Conservation (phyloP, 1,140 invertebrate species). For the Physella acuta region DNA sequence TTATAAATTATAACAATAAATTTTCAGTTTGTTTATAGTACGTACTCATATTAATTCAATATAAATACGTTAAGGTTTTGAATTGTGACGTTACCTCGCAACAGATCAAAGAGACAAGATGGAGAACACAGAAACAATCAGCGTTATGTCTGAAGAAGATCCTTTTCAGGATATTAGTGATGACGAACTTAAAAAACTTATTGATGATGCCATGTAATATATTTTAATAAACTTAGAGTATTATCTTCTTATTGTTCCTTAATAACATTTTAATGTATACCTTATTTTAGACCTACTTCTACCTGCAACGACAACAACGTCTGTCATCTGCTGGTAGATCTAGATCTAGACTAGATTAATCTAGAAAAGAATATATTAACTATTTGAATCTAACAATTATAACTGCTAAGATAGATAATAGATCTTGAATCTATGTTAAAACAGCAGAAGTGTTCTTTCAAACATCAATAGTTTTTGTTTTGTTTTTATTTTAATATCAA, state of each 20-base stretch:
- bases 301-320: too few species aligned
- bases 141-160: conserved; percentile 50
- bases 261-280: not conserved
- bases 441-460: too few species aligned
- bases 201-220: conserved; percentile 54
- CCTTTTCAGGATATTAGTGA: conserved; percentile 52
- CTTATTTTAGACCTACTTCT: not conserved
- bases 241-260: not conserved
- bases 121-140: conserved; percentile 48
- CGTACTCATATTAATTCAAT: too few species aligned
- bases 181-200: conserved; percentile 53
- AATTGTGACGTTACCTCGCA: not conserved
- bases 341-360: not conserved
- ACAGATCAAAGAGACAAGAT: conserved; percentile 47
- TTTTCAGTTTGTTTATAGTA: too few species aligned
- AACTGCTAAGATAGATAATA: too few species aligned
- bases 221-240: not conserved
- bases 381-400: too few species aligned
- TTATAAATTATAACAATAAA: too few species aligned
- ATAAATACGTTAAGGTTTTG: too few species aligned
- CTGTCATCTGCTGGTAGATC: too few species aligned
- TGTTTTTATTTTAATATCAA: too few species aligned
- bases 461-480: too few species aligned
- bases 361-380: not conserved
- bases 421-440: too few species aligned